phyloP scores from a whole-genome alignment of 2,888 invertebrate genomes.

The Drosophila kambysellisi region DNA sequence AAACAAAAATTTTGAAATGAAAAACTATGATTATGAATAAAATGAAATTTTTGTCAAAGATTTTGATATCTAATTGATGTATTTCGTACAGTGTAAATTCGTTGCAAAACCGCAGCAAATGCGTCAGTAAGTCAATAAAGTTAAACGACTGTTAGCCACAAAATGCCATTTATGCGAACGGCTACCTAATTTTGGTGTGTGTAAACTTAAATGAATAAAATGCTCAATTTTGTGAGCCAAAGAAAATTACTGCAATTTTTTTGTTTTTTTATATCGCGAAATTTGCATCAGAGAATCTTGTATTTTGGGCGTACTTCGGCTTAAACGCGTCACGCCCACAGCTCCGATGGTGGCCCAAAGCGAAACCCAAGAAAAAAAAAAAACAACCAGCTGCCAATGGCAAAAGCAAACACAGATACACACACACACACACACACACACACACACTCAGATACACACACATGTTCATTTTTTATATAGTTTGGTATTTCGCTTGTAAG shows the following conservation, averaged over 20 bases:
- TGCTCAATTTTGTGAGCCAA: constrained; percentile 39
- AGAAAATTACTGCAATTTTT: constrained; percentile 69
- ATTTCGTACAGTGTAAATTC: not conserved
- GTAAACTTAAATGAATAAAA: constrained; percentile 52
- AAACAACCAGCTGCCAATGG: constrained; percentile 9
- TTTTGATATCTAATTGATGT: not conserved
- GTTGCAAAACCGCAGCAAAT: constrained; percentile 8
- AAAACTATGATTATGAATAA: not conserved
- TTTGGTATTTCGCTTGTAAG: constrained; percentile 46
- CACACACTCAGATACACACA: not conserved
- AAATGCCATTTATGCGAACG: constrained; percentile 31
- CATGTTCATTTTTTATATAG: constrained; percentile 14
- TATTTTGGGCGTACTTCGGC: constrained; percentile 46
- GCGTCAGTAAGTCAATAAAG: constrained; percentile 27
- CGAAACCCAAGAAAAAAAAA: constrained; percentile 4
- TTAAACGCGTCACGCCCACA: constrained; percentile 63
- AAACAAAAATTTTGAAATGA: not conserved
- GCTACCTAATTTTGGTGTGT: constrained; percentile 43
- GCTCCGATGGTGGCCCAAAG: constrained; percentile 45
- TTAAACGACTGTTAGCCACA: constrained; percentile 24
- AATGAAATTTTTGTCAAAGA: not conserved
- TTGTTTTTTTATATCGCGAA: constrained; percentile 56
- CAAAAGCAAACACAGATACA: constrained; percentile 29
- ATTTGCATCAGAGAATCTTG: constrained; percentile 64
- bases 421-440: constrained; percentile 15